Conservation (phyloP, 2,888 invertebrate genomes). For the Campaea margaritaria region DNA sequence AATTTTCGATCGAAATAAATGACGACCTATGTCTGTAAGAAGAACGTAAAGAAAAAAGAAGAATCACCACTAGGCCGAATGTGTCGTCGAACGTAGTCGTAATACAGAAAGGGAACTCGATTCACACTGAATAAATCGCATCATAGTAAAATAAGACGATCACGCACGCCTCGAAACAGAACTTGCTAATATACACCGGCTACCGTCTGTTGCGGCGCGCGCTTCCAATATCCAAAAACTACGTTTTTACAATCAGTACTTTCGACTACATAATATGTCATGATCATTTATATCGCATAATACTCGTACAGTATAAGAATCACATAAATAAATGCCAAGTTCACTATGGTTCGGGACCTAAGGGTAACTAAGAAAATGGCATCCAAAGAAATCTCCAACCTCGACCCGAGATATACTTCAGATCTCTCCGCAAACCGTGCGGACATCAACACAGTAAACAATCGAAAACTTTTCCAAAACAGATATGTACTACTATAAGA, state of each 20-base stretch:
- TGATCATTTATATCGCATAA: slow-evolving; percentile 75
- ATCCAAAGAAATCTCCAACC: slow-evolving; percentile 69
- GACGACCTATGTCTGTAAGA: slow-evolving; percentile 28
- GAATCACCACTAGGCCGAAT: slow-evolving; percentile 57
- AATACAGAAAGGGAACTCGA: slow-evolving; percentile 82
- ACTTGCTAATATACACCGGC: slow-evolving; percentile 64
- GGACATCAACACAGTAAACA: slow-evolving; percentile 45
- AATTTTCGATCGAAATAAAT: slow-evolving; percentile 45
- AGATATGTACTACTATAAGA: slow-evolving; percentile 74
- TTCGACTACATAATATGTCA: slow-evolving; percentile 79
- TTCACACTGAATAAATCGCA: slow-evolving; percentile 79
- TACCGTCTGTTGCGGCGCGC: slow-evolving; percentile 66
- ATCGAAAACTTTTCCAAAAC: slow-evolving; percentile 66
- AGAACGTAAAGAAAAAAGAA: slow-evolving; percentile 34
- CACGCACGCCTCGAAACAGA: slow-evolving; percentile 64
- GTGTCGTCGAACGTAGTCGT: slow-evolving; percentile 71
- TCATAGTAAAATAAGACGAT: slow-evolving; percentile 68
- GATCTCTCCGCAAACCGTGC: slow-evolving; percentile 44
- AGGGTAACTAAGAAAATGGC: slow-evolving; percentile 84
- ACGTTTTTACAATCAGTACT: slow-evolving; percentile 72
- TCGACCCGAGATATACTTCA: slow-evolving; percentile 55
- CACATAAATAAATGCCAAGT: slow-evolving; percentile 84
- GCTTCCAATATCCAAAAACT: slow-evolving; percentile 65
- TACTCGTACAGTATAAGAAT: slow-evolving; percentile 79
- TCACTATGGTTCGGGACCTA: slow-evolving; percentile 81